Evolutionary conservation across 1,140 invertebrate genomes (phyloP), one percentile per base, ranked within the genome.

Genomic region (Drepana arcuata): DNA sequence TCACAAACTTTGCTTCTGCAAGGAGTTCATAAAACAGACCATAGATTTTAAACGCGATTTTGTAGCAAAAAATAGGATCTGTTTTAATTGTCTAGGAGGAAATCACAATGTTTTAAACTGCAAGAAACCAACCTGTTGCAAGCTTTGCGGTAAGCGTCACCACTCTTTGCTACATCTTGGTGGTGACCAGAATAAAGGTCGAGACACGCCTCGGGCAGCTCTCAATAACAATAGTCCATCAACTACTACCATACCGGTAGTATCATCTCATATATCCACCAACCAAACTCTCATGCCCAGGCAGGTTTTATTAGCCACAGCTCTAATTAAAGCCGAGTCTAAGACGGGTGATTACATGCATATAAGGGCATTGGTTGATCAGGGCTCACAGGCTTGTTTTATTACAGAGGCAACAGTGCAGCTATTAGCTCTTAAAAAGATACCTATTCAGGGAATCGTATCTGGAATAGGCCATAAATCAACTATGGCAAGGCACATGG

Each of bases 71-170:
- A 27, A 33, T n/a, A 27, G 11, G 4, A 27, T 41, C 0, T 41
- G 38, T 15, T 41, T 18, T 5, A 33, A 41, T 18, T 41, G 38
- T 21, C 21, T 41, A 11, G 30, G 30, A 2, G 10, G 24, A 0
- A 33, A 41, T 21, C 23, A 41, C 9, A 18, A 4, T 1, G 30
- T 33, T 1, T 9, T 26, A 1, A 1, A 26, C 2, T 41, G 38
- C 10, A 33, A 21, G 11, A 34, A 28, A 2, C 15, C 1, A 1
- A 27, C 23, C 3, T 3, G 2, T 5, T 41, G 38, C 30, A 25
- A 9, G 7, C 3, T 41, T 26, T 41, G 30, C 16, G 15, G 10
- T n/a, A 26, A 10, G 10, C 4, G 24, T 4, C 24, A 26, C 10
- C 24, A 26, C n/a, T 7, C 24, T 26, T 10, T 26, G 2, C n/a